A percentile compares a stretch with the other conserved stretches of the same genome.
phyloP scores from a whole-genome alignment of 2,113 vertebrate species.

The Leiothrix lutea region DNA sequence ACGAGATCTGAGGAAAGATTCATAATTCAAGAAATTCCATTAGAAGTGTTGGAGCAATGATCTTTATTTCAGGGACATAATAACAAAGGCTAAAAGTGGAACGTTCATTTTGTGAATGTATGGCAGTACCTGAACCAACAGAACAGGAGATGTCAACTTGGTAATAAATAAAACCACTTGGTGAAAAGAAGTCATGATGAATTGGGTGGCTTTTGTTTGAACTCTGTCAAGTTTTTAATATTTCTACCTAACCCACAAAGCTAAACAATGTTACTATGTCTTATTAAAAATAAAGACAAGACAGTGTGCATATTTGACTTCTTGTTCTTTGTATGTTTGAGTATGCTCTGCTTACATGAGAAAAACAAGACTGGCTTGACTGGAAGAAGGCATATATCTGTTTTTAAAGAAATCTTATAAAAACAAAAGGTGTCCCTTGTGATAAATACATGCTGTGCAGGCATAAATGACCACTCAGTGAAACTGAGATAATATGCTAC shows the following conservation, averaged over 20 bases:
- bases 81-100: not conserved
- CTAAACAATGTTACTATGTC: not conserved
- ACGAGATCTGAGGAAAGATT: not conserved
- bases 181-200: not conserved
- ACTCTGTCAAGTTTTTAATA: not conserved
- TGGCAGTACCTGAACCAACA: not conserved
- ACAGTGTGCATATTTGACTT: not conserved
- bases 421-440: not conserved
- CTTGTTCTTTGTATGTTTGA: not conserved
- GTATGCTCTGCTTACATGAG: not conserved
- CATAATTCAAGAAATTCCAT: not conserved
- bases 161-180: not conserved
- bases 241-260: not conserved
- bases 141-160: not conserved
- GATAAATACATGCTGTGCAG: not conserved
- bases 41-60: not conserved
- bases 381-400: not conserved
- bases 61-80: not conserved
- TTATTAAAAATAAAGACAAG: not conserved
- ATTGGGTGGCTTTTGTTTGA: not conserved
- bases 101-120: not conserved
- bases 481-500: not conserved
- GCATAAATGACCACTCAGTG: not conserved
- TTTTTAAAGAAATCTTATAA: not conserved
- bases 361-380: not conserved